Evolutionary conservation across 2,797 vertebrate genomes (phyloP), one percentile per base, ranked within the genome.

Genomic region (Chaetophractus vellerosus): DNA sequence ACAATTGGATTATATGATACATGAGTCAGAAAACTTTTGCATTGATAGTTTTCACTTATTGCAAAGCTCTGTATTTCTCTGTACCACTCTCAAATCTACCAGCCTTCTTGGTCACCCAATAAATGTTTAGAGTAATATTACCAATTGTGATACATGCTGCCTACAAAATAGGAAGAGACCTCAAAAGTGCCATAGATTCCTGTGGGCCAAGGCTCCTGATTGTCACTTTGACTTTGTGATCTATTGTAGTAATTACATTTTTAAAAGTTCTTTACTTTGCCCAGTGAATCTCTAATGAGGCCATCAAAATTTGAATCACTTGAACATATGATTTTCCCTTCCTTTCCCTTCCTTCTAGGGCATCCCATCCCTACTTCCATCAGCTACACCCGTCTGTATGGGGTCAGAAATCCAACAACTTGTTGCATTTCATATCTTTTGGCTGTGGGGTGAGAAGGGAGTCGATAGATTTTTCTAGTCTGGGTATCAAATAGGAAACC

Each of bases 301-400:
- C 4, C 28, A 28, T 55, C 10, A 10, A 41, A 84, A 10, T 69
- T 5, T 82, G 19, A 88, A 66, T 75, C 11, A 52, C 18, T 55
- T 63, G 18, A 50, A 64, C 1, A 50, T 9, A 5, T 82, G 15
- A 24, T 57, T 61, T 52, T 28, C 9, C 14, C 11, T 48, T 76
- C 1, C n/a, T 71, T 45, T 71, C 24, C 0, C 14, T 64, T 86
- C 26, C 1, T 93, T 11, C 14, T 72, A 50, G 38, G 41, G 55
- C 4, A 45, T 75, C 12, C 3, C 6, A 12, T 80, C 8, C 4
- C 1, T 5, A 59, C 0, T 4, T 74, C 4, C 18, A 10, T 5
- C n/a, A 19, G 45, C 14, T n/a, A 31, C 7, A 74, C 0, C 1
- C 66, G 12, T 48, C 45, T 88, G 38, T 15, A 36, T 14, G 9